These are phyloP conservation scores for Physocephala rufipes DNA, from an alignment of 2,888 invertebrate species.

Conservation along the genomic window DNA sequence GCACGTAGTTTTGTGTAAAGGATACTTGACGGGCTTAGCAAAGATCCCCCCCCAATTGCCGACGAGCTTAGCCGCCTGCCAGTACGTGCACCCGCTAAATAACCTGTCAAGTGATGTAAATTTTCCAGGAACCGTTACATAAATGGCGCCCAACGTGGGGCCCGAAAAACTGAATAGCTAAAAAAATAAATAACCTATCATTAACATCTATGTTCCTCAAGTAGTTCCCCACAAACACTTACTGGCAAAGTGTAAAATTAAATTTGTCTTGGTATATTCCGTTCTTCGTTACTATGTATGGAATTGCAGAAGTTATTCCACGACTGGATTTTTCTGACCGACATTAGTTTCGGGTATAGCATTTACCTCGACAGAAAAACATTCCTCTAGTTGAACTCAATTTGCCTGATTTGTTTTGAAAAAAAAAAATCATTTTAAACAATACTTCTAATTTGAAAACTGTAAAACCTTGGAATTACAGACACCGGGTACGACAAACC, in stretches of 20 bases:
- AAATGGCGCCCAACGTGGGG: too few relatives aligned
- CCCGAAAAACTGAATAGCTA: too few relatives aligned
- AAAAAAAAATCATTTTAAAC: background rate
- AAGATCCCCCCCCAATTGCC: too few relatives aligned
- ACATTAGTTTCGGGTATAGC: background rate
- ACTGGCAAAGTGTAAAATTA: background rate
- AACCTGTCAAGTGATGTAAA: too few relatives aligned
- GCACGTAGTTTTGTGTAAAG: too few relatives aligned
- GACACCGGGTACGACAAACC: background rate
- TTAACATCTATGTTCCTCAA: too few relatives aligned
- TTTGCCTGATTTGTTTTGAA: conserved; percentile 2
- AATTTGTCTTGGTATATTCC: background rate
- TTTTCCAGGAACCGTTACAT: too few relatives aligned
- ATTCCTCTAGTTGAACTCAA: conserved; percentile 9
- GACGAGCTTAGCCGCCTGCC: too few relatives aligned
- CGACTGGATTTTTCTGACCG: conserved; percentile 13
- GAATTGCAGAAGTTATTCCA: conserved; percentile 14
- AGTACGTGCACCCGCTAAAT: too few relatives aligned
- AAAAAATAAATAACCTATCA: too few relatives aligned
- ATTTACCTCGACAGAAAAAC: background rate
- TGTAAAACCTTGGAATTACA: conserved; percentile 7
- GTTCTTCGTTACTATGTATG: conserved; percentile 5
- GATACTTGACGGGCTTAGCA: too few relatives aligned
- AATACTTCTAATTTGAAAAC: background rate
- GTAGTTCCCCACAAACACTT: conserved; percentile 14